A percentile compares a stretch with the other conserved stretches of the same genome.
These are phyloP conservation scores for Eustalomyia histrio DNA, from an alignment of 2,888 invertebrate species.

Conservation along the genomic window DNA sequence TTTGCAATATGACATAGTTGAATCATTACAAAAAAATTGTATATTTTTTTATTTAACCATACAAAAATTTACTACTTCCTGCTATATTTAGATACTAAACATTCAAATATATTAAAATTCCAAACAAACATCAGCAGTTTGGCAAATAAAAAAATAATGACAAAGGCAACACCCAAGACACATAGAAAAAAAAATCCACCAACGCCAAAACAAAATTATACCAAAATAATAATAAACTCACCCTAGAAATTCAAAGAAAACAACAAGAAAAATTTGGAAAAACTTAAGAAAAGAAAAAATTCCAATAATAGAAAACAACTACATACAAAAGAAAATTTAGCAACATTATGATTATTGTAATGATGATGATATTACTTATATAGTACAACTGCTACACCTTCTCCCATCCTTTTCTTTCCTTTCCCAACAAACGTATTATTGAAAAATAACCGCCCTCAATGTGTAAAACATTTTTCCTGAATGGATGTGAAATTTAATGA, in stretches of 20 bases:
- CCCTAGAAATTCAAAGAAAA: conserved; percentile 12
- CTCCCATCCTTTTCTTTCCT: not conserved
- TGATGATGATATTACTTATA: not conserved
- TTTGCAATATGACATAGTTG: not conserved
- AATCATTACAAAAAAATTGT: not conserved
- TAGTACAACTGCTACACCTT: not conserved
- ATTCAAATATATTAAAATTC: conserved; percentile 2
- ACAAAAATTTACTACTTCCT: not conserved
- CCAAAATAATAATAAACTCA: conserved; percentile 25
- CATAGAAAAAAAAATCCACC: conserved; percentile 18
- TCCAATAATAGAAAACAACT: conserved; percentile 7
- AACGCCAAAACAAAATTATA: not conserved
- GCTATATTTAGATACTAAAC: too few relatives aligned
- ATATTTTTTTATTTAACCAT: not conserved
- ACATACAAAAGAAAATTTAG: not conserved
- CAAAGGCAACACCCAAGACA: conserved; percentile 11
- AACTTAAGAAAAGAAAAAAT: conserved; percentile 25
- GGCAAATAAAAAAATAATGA: conserved; percentile 19
- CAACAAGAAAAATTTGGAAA: conserved; percentile 13
- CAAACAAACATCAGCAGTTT: conserved; percentile 11
- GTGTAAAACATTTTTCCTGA: not conserved
- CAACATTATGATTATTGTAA: not conserved
- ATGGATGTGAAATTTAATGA: not conserved
- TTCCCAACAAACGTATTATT: not conserved
- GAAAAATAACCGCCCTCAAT: not conserved